Conservation (phyloP, 1,140 invertebrate genomes). For the Agrypnia vestita region DNA sequence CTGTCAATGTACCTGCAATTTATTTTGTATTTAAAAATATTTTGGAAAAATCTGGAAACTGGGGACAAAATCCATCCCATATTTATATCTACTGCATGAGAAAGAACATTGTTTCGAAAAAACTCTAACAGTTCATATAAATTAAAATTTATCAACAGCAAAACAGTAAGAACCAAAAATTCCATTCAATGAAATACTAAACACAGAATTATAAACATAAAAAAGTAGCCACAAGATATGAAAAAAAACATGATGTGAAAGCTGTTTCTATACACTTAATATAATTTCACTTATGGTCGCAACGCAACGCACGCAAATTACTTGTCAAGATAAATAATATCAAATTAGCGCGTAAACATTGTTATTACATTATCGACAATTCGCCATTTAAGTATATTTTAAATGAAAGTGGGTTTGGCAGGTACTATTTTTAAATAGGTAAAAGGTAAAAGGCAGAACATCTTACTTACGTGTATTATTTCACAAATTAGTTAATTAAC, state of each 20-base stretch:
- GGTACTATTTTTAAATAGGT: background rate
- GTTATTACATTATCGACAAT: constrained; percentile 25
- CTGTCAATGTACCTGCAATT: too few relatives aligned
- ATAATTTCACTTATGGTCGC: background rate
- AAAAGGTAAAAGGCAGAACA: background rate
- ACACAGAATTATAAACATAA: constrained; percentile 10
- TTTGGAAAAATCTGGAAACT: too few relatives aligned
- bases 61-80: too few relatives aligned
- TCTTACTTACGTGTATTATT: constrained; percentile 12
- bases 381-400: background rate
- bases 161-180: too few relatives aligned
- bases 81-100: background rate
- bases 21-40: too few relatives aligned
- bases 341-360: background rate
- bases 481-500: background rate
- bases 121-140: background rate
- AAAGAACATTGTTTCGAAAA: background rate
- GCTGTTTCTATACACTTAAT: constrained; percentile 21
- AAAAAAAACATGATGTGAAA: constrained; percentile 30
- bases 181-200: background rate
- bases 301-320: constrained; percentile 22
- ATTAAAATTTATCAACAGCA: background rate
- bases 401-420: constrained; percentile 6
- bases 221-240: background rate
- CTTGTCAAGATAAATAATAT: background rate